These are phyloP conservation scores for Melanotaenia duboulayi DNA, from an alignment of 2,113 vertebrate species.

Conservation along the genomic window DNA sequence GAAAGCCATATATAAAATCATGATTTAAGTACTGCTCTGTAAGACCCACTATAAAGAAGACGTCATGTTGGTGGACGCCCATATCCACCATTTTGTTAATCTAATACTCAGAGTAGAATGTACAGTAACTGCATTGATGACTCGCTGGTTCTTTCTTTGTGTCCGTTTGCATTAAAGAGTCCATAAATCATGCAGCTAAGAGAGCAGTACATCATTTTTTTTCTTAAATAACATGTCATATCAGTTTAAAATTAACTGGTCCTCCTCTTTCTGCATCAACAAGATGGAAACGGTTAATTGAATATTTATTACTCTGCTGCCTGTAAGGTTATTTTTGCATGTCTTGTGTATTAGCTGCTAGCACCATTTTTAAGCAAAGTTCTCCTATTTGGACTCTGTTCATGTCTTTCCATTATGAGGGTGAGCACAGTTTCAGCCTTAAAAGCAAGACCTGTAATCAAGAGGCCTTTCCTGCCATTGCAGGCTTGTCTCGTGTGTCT, in stretches of 20 bases:
- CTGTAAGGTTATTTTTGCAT: conserved; percentile 14
- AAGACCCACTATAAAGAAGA: conserved; percentile 27
- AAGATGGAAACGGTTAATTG: conserved; percentile 16
- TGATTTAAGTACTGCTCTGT: conserved; percentile 27
- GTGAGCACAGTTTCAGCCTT: conserved; percentile 76
- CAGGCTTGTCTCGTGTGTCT: conserved; percentile 66
- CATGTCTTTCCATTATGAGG: conserved; percentile 11
- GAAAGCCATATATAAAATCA: conserved; percentile 75
- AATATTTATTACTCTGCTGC: conserved; percentile 9
- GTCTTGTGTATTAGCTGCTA: conserved; percentile 34
- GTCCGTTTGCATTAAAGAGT: not conserved
- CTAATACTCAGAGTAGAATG: not conserved
- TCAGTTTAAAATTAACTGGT: not conserved
- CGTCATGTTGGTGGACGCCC: conserved; percentile 24
- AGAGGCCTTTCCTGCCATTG: conserved; percentile 74
- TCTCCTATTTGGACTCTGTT: conserved; percentile 28
- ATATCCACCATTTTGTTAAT: conserved; percentile 33
- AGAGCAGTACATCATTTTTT: not conserved
- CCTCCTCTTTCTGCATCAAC: conserved; percentile 1
- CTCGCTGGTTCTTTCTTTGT: not conserved
- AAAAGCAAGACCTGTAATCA: conserved; percentile 70
- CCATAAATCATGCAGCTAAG: too few species aligned
- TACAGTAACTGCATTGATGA: conserved; percentile 7
- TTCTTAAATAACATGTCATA: conserved; percentile 12
- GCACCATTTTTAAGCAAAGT: conserved; percentile 7